Base-by-base conservation (phyloP, 2,888 invertebrate genomes). In the Drosophila emarginata region DNA sequence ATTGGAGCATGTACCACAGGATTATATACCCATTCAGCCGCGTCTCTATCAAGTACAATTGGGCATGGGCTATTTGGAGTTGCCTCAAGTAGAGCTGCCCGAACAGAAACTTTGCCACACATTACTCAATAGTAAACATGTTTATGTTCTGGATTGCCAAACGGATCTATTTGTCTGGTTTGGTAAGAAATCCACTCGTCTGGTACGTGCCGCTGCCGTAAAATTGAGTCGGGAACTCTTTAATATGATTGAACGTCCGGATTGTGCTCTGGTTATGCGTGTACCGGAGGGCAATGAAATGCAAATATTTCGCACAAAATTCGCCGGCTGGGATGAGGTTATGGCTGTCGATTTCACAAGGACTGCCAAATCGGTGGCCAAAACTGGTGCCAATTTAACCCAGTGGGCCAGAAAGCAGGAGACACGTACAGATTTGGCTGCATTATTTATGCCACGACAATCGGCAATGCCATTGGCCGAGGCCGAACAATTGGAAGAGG, bases 331-430 rank as follows among this genome's bases (percentile, higher is more conserved):
- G 99, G 99, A 99, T 90, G 99, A 99, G 92, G 98, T 99, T 15
- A 97, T 99, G 84, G 98, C 98, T 0, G 99, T 99, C 6, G 99
- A 99, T 93, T 99, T 98, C 92, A 99, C 99, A 0, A 94, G 99
- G 76, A 99, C 99, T 0, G 99, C 99, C 0, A 98, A 98, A 90
- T 99, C 99, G 0, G 99, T 99, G 0, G 96, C 96, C 40, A 95
- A 97, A 88, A 97, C 99, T 14, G 99, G 99, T 12, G 98, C 98
- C 0, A 98, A 99, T 93, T 93, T 99, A 72, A 97, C 96, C 9
- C 95, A 96, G 91, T 97, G 97, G 97, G 97, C 97, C 0, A 95
- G 94, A 74, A 94, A 96, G 78, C 97, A 97, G 92, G 97, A 97
- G 91, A 97, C 97, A 4, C 96, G 94, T 93, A 97, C 98, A 62